Base-by-base conservation (phyloP, 2,113 vertebrate species). In the Craseonycteris thonglongyai region DNA sequence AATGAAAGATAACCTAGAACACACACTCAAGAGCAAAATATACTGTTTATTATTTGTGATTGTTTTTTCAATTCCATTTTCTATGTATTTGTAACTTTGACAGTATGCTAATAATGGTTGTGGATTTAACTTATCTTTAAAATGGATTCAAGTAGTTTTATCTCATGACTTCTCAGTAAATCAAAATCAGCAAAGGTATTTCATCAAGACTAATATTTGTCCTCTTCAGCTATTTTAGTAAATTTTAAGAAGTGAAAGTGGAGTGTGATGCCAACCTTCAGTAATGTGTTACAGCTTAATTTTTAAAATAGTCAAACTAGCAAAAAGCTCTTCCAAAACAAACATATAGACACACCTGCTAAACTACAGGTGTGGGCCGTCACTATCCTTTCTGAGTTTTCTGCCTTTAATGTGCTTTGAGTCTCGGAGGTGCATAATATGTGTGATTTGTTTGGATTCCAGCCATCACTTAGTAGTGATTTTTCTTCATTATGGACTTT, bases 401-500 rank as follows among this genome's bases (percentile, higher is more conserved):
- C 90, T 78, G 26, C 47, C 83, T 80, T 72, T 79, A 86, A 61
- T 87, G 49, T 15, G n/a, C 88, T 88, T 65, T 63, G 72, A 49
- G 21, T 84, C 38, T 26, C 15, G 19, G 35, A 65, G 58, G 22
- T 88, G 51, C 33, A 35, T 88, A 88, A 61, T 82, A 49, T 8
- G 19, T 93, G 49, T 81, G 82, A 68, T 95, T 94, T 96, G 87
- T 95, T 54, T 96, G 22, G 59, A 24, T 84, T 95, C 80, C 49
- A 80, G 1, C 74, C 49, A 28, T 80, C 84, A 82, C 63, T 83
- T 79, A 56, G 45, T 83, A 91, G 93, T 69, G 90, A 93, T 45
- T 89, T 95, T 95, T 82, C 94, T 96, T 68, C 69, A 79, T 98
- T 80, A 78, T 49, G 78, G 89, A 86, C 51, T 81, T 71, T 58